These are phyloP conservation scores for Neodiprion virginianus DNA, from an alignment of 1,140 invertebrate genomes.

Conservation along the genomic window DNA sequence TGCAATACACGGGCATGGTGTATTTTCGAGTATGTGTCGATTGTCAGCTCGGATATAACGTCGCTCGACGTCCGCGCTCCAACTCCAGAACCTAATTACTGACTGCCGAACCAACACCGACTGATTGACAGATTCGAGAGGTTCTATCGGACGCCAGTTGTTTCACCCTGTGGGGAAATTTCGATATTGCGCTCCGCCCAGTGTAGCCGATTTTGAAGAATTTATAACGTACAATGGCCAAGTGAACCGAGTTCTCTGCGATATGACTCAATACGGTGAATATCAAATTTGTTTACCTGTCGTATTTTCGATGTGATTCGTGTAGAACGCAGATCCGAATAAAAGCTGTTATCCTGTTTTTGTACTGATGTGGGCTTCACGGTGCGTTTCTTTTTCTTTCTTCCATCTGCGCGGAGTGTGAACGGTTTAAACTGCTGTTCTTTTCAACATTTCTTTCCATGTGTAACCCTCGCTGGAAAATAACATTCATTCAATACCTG, in stretches of 20 bases:
- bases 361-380: no score
- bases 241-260: background rate
- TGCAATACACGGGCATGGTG: no score
- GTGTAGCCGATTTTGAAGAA: background rate
- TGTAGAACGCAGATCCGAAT: no score
- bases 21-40: background rate
- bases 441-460: no score
- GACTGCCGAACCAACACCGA: background rate
- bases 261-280: background rate
- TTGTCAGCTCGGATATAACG: background rate
- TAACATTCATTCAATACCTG: no score
- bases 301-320: no score
- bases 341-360: no score
- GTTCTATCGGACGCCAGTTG: background rate
- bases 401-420: no score
- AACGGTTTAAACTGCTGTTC: no score
- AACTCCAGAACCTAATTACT: constrained; percentile 1
- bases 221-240: background rate
- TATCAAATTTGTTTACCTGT: background rate
- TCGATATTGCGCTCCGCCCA: background rate
- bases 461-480: no score
- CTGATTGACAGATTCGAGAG: background rate
- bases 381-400: no score
- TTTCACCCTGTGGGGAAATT: background rate
- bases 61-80: background rate